A percentile compares a stretch with the other conserved stretches of the same genome.
Evolutionary conservation across 1,140 invertebrate genomes (phyloP).

Genomic region (Antheraea mylitta): DNA sequence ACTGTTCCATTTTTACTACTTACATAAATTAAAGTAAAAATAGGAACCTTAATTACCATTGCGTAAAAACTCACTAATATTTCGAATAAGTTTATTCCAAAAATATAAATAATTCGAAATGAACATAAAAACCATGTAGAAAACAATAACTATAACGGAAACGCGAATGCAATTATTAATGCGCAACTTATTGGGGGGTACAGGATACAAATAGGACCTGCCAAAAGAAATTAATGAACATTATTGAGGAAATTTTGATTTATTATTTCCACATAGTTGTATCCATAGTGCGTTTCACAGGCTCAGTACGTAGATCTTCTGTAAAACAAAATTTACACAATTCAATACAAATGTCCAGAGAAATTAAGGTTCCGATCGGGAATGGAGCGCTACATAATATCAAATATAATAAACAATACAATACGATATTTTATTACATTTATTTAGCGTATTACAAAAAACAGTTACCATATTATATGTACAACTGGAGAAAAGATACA

Average conservation of each 20-base stretch:
- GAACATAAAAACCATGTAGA: conserved; percentile 75
- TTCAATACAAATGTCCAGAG: conserved; percentile 55
- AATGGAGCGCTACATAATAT: conserved; percentile 71
- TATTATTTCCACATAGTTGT: conserved; percentile 78
- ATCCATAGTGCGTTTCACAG: conserved; percentile 74
- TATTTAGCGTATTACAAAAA: conserved; percentile 79
- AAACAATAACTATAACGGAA: conserved; percentile 45
- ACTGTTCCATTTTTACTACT: conserved; percentile 18
- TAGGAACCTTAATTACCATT: conserved; percentile 75
- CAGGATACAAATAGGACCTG: conserved; percentile 71
- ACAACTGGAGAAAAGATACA: conserved; percentile 72
- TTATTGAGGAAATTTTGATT: conserved; percentile 74
- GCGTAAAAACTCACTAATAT: conserved; percentile 53
- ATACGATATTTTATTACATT: conserved; percentile 73
- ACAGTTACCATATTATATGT: conserved; percentile 76
- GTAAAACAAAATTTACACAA: conserved; percentile 73
- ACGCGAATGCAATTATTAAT: background rate
- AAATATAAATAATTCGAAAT: conserved; percentile 76
- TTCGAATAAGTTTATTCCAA: conserved; percentile 75
- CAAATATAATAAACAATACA: conserved; percentile 71
- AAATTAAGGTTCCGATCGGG: conserved; percentile 77
- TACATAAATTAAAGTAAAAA: conserved; percentile 31
- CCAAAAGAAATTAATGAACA: conserved; percentile 72
- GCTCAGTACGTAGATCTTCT: conserved; percentile 72
- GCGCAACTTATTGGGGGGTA: conserved; percentile 42